A percentile compares a stretch with the other conserved stretches of the same genome.
phyloP scores from a whole-genome alignment of 2,113 vertebrate species.

The Elachura formosa region DNA sequence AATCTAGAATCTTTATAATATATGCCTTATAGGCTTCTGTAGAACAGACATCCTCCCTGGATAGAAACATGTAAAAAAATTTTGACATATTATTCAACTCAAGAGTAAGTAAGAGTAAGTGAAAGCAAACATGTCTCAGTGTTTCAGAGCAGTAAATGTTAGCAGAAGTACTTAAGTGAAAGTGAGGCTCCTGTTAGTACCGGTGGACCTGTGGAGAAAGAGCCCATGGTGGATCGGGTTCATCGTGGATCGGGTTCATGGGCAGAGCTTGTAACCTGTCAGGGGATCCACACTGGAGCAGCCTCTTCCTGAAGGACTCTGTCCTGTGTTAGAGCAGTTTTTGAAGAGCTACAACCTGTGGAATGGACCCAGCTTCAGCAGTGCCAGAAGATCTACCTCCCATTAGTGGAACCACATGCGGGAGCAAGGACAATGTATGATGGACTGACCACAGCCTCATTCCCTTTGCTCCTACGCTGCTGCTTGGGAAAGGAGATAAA shows the following conservation, averaged over 20 bases:
- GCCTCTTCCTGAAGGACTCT: background rate
- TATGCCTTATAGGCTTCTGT: background rate
- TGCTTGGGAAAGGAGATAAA: background rate
- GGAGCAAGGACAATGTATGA: background rate
- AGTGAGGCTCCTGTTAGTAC: background rate
- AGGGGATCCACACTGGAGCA: background rate
- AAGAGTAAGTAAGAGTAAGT: background rate
- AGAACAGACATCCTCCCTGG: background rate
- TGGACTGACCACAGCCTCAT: background rate
- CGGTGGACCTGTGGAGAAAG: background rate
- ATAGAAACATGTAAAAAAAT: background rate
- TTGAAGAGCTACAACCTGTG: background rate
- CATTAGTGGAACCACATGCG: background rate
- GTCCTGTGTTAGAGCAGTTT: background rate
- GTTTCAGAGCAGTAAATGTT: background rate
- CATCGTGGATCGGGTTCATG: background rate
- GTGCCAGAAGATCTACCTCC: background rate
- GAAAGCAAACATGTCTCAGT: background rate
- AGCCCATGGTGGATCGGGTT: background rate
- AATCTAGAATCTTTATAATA: background rate
- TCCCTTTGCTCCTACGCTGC: background rate
- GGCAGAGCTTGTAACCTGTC: background rate
- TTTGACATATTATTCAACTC: background rate
- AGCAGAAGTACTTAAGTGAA: background rate
- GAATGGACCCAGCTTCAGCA: background rate